A percentile compares a stretch with the other conserved stretches of the same genome.
phyloP scores from a whole-genome alignment of 2,797 vertebrate species.

The Brachyalestes nurse region DNA sequence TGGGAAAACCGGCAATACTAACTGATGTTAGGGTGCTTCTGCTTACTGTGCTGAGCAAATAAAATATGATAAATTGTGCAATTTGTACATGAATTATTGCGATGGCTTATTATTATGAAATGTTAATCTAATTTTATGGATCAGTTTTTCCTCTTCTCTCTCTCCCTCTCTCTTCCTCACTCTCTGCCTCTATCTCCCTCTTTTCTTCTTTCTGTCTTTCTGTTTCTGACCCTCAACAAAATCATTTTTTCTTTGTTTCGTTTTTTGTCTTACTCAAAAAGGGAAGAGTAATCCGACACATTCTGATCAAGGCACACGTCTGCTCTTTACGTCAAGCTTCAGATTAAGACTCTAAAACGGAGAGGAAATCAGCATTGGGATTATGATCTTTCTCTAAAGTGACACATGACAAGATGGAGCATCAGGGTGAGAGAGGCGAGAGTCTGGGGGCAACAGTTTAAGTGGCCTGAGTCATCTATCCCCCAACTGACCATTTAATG shows the following conservation, averaged over 20 bases:
- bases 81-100: not conserved
- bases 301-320: slow-evolving; percentile 76
- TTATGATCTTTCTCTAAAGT: slow-evolving; percentile 80
- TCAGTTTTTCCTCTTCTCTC: not conserved
- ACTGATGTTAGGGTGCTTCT: not conserved
- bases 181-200: not conserved
- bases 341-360: slow-evolving; percentile 79
- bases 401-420: slow-evolving; percentile 82
- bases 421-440: slow-evolving; percentile 74
- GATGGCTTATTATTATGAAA: not conserved
- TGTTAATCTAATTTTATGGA: not conserved
- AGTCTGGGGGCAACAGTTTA: slow-evolving; percentile 78
- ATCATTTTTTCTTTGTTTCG: not conserved
- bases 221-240: not conserved
- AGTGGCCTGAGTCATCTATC: slow-evolving; percentile 56
- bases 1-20: not conserved
- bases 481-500: not conserved
- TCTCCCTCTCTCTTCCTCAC: not conserved
- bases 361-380: slow-evolving; percentile 62
- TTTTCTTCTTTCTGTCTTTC: not conserved
- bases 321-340: slow-evolving; percentile 74
- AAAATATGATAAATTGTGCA: not conserved
- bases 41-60: not conserved
- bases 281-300: slow-evolving; percentile 76
- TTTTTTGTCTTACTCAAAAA: not conserved